Conservation (phyloP, 2,888 invertebrate species). For the Eumacrocentrus americanus region DNA sequence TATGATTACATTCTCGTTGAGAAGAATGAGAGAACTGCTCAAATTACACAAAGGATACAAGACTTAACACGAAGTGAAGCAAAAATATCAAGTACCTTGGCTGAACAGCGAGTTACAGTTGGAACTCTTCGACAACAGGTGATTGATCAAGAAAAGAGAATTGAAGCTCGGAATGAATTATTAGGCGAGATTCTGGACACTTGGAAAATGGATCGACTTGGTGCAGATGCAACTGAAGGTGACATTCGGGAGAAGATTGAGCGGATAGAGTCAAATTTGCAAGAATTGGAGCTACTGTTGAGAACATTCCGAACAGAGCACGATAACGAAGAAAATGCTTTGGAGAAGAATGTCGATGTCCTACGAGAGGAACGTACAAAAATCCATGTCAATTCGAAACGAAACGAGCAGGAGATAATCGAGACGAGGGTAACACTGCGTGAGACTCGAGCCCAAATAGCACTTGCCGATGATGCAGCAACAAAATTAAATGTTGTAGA, state of each 20-base stretch:
- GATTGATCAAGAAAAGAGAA: slow-evolving; percentile 56
- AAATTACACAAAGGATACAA: slow-evolving; percentile 54
- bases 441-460: slow-evolving; percentile 67
- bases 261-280: slow-evolving; percentile 42
- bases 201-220: slow-evolving; percentile 46
- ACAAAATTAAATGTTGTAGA: slow-evolving; percentile 61
- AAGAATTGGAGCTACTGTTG: slow-evolving; percentile 46
- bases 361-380: slow-evolving; percentile 66
- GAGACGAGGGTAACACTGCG: slow-evolving; percentile 67
- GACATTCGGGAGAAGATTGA: slow-evolving; percentile 40
- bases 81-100: slow-evolving; percentile 55
- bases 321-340: slow-evolving; percentile 63
- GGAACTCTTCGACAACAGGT: slow-evolving; percentile 63
- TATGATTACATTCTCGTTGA: slow-evolving; percentile 62
- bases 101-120: slow-evolving; percentile 59
- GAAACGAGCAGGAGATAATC: slow-evolving; percentile 67
- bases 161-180: slow-evolving; percentile 55
- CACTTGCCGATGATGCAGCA: slow-evolving; percentile 62
- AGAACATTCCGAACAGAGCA: slow-evolving; percentile 51
- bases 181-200: slow-evolving; percentile 53
- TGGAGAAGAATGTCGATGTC: slow-evolving; percentile 67
- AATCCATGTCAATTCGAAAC: slow-evolving; percentile 71
- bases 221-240: slow-evolving; percentile 42
- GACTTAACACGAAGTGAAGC: slow-evolving; percentile 53
- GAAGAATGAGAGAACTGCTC: slow-evolving; percentile 56